These are phyloP conservation scores for Lepisosteus oculatus DNA, from an alignment of 2,113 vertebrate species.

Conservation along the genomic window DNA sequence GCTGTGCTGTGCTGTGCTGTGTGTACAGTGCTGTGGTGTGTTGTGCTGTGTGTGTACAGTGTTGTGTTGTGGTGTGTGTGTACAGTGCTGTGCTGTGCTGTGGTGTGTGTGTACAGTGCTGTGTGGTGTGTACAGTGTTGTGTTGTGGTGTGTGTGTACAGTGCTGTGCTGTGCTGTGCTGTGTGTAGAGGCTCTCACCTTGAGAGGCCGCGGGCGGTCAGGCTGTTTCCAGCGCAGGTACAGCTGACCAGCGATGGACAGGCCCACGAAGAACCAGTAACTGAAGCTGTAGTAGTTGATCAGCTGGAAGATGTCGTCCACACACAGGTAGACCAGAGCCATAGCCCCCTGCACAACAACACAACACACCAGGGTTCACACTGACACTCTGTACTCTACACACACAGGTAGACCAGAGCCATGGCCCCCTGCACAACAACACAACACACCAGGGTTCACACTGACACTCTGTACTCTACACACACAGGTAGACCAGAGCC, in stretches of 20 bases:
- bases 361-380: too few relatives aligned
- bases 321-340: slow-evolving; percentile 84
- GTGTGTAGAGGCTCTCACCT: slow-evolving; percentile 54
- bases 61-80: too few relatives aligned
- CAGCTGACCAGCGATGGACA: slow-evolving; percentile 85
- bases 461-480: too few relatives aligned
- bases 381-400: too few relatives aligned
- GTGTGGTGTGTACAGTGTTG: neutral
- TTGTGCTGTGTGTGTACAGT: too few relatives aligned
- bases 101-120: neutral
- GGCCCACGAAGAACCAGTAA: slow-evolving; percentile 92
- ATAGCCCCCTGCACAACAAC: slow-evolving; percentile 69
- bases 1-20: too few relatives aligned
- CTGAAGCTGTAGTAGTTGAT: slow-evolving; percentile 96
- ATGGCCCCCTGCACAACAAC: too few relatives aligned
- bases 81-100: too few relatives aligned
- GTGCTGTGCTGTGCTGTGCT: neutral
- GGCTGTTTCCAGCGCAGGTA: slow-evolving; percentile 90
- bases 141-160: neutral
- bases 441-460: too few relatives aligned
- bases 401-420: too few relatives aligned
- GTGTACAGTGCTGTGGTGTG: too few relatives aligned
- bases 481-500: too few relatives aligned
- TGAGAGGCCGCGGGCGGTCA: slow-evolving; percentile 72
- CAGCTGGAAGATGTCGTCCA: slow-evolving; percentile 86